phyloP scores from a whole-genome alignment of 2,888 invertebrate genomes.

The Crepidodera aurea region DNA sequence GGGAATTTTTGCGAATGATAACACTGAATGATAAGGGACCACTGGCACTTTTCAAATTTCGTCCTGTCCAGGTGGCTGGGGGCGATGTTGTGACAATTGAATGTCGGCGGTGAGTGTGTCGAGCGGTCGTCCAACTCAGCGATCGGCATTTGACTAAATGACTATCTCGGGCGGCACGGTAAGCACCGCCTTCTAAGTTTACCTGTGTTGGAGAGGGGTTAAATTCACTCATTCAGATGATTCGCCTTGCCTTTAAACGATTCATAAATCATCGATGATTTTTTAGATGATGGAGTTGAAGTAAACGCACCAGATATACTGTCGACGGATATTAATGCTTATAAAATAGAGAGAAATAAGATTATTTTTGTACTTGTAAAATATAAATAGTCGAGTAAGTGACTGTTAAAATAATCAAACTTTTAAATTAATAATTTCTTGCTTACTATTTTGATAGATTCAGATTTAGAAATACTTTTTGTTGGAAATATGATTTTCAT shows the following conservation, averaged over 20 bases:
- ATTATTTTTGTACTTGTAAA: too few species aligned
- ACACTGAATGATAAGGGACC: constrained; percentile 38
- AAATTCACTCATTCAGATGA: constrained; percentile 60
- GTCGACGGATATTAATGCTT: not conserved
- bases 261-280: constrained; percentile 57
- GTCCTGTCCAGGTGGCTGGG: constrained; percentile 48
- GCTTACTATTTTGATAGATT: too few species aligned
- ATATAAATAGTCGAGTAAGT: too few species aligned
- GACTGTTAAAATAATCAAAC: too few species aligned
- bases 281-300: not conserved
- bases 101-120: constrained; percentile 37
- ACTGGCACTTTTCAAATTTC: constrained; percentile 42
- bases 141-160: constrained; percentile 61
- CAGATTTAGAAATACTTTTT: too few species aligned
- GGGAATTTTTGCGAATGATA: constrained; percentile 46
- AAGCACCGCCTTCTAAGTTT: constrained; percentile 59
- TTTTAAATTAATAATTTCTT: too few species aligned
- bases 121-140: constrained; percentile 52
- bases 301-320: not conserved
- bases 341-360: too few species aligned
- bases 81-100: constrained; percentile 41
- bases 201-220: constrained; percentile 57
- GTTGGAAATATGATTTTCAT: too few species aligned
- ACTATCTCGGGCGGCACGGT: constrained; percentile 57
- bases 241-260: constrained; percentile 51